Evolutionary conservation across 2,797 vertebrate species (phyloP), one percentile per base, ranked within the genome.

Genomic region (Pseudochaenichthys georgianus): DNA sequence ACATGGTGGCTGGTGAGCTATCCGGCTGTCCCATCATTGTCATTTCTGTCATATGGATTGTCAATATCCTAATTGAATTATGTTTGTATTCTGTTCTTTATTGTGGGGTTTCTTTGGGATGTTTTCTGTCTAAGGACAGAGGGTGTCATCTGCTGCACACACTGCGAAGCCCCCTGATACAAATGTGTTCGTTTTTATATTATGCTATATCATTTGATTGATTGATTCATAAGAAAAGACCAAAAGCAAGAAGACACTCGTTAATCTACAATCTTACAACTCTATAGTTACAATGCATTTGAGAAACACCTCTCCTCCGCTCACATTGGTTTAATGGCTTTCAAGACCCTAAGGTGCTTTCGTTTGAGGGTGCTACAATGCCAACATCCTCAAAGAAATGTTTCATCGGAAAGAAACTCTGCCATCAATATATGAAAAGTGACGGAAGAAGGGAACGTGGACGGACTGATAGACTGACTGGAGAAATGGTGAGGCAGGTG

Each of bases 401-500:
- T 38, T 38, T 38, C 12, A 45, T 0, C 59, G 51, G 13, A 52
- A 17, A 59, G n/a, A n/a, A 53, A 2, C 23, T 53, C 2, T 6
- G 28, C 10, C 16, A 13, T 50, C 17, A 59, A 13, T 45, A 8
- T 21, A 65, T 63, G 9, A 55, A 47, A 34, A 43, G 21, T 57
- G 45, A 54, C 6, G 2, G 54, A 31, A 50, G 5, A 23, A 54
- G 17, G 8, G 34, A 53, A 52, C 16, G 54, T 6, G 12, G 23
- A 59, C 61, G 28, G 17, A 70, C 12, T 5, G 23, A 59, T 64
- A 19, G 17, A 70, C 12, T 5, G n/a, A 73, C 19, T 47, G 3
- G 2, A 41, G 12, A 50, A 6, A 9, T 50, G 31, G 43, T 70
- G 19, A 64, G 64, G 75, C 59, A 51, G 45, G 2, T 50, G 69